Evolutionary conservation across 2,113 vertebrate genomes (phyloP), one percentile per base, ranked within the genome.

Genomic region (Oncorhynchus masou): DNA sequence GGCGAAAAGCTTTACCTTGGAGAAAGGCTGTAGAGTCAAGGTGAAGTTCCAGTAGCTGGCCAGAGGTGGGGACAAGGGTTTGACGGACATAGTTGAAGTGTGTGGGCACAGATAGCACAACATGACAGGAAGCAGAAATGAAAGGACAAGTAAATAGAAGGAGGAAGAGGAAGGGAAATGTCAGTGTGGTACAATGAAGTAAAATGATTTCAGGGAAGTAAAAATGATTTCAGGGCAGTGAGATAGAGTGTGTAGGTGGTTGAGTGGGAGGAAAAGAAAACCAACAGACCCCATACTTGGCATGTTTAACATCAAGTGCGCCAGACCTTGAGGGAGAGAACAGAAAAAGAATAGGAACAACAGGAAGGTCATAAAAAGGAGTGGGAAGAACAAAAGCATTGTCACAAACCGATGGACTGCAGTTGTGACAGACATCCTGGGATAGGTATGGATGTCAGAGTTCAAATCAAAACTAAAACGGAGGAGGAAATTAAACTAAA

Each of bases 341-440:
- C 90, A 94, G 92, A 92, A 93, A 93, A 94, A 93, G 91, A 91
- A 91, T 91, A 94, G 90, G 78, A 88, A 89, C 93, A 94, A 93
- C 91, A 94, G 92, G 92, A 93, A 93, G 91, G 93, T 94, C 94
- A 94, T 94, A 94, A 94, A 84, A 92, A 93, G 92, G 91, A 54
- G 3, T 1, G 9, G 39, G 39, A 89, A 70, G 88, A 92, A 81
- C 83, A 91, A 45, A 93, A 94, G 89, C 93, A 93, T 94, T 94
- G 94, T 94, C 94, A 94, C 94, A 94, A n/a, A 94, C 8, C 90
- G 93, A 94, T 94, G 93, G 94, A 92, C 93, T 94, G 94, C 93
- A 93, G 93, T 94, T 94, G 94, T 94, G 94, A 94, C 94, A 94
- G 94, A 94, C 94, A 94, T 94, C 94, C 94, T 90, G 90, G 92